Evolutionary conservation across 2,888 invertebrate genomes (phyloP), one percentile per base, ranked within the genome.

Genomic region (Resseliella maxima): DNA sequence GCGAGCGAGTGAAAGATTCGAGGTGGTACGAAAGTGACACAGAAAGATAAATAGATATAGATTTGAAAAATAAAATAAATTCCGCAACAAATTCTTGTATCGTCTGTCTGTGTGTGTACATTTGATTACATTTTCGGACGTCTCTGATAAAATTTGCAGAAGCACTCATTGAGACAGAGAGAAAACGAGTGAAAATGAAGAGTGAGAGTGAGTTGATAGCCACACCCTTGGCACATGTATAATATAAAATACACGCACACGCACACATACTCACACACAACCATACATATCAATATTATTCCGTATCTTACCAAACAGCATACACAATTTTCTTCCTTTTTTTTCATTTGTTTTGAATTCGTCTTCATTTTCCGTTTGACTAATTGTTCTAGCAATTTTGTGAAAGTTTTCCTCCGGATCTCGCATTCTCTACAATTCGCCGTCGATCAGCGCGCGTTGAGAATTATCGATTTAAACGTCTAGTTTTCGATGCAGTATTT

Each of bases 341-440:
- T 50, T 50, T 50, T 18, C 12, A 41, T 50, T 18, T 50, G 15
- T 18, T 24, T 59, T 59, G 59, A 59, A 59, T 59, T 59, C 59
- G 59, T 59, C 59, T 59, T 59, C 59, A 59, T 59, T 59, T 59
- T 59, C 59, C 59, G 24, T 59, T 59, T 59, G 59, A 59, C 24
- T 59, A 59, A 59, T 59, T 59, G 59, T 59, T 59, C 24, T n/a
- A 59, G 24, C 24, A 59, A 59, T 59, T n/a, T 59, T 59, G 59
- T 59, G 24, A 18, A 59, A 59, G 59, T 59, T 59, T 59, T 59
- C 24, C 59, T 59, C 24, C 1, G n/a, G 59, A 0, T 24, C 24
- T 3, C 24, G 41, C 41, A 41, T 41, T 41, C 12, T 41, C 41
- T 41, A 24, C 24, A n/a, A 1, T 50, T 18, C 18, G 2, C 46